Base-by-base conservation (phyloP, 2,888 invertebrate species). In the Xestia sexstrigata region DNA sequence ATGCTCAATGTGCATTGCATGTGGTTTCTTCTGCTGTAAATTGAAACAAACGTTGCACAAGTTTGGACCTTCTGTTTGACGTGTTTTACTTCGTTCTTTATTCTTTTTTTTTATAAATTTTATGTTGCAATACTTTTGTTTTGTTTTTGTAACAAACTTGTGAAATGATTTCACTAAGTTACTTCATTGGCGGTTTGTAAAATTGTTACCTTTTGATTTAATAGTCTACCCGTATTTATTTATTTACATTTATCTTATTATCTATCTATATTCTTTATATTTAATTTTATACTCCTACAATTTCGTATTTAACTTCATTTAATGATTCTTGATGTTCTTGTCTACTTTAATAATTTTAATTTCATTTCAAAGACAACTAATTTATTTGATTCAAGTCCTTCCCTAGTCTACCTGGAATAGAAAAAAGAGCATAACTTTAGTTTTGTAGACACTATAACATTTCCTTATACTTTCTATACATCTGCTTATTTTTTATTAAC, bases 1-100 rank as follows among this genome's bases (percentile, higher is more conserved):
- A 88, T 90, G 88, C 81, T 90, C 89, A 87, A 82, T 90, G 88
- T 90, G 89, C 89, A 83, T 89, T 93, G 94, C 94, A 94, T 94
- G 94, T 79, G 76, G 75, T 90, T 90, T 89, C 87, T 74, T 89
- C 88, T 70, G 74, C 87, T 89, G 82, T 84, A 68, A 79, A 81
- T 86, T 86, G 74, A 81, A 80, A 58, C 68, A 75, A 83, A 83
- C 91, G 85, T 92, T 92, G 82, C 90, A 91, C 92, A 92, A 91
- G 91, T 91, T 92, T 92, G 87, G 67, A 72, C 69, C 74, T 77
- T 82, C 67, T 66, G 63, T 52, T 69, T 76, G 39, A 70, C 35
- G 60, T 70, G 58, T 78, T 68, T 74, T 68, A 63, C 72, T 79
- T 77, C 42, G 62, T 81, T 63, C 17, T 76, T 63, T 62, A 60